Evolutionary conservation across 23 tunicate species (phyloP), one percentile per base, ranked within the genome.

Genomic region (Pegea sp.): DNA sequence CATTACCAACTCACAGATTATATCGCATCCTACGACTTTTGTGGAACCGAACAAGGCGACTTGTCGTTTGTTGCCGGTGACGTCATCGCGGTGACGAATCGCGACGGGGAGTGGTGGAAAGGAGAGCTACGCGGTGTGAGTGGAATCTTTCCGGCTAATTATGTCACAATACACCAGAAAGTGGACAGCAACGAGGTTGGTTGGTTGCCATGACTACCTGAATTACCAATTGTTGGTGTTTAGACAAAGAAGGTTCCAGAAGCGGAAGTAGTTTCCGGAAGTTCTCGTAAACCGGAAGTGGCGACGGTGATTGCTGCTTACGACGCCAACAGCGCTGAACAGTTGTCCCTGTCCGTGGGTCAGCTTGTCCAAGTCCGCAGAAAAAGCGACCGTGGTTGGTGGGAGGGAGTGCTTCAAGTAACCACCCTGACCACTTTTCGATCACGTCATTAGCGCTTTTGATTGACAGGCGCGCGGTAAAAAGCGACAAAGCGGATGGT

Each of bases 61-160:
- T 61, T 84, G 32, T 28, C 69, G 26, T 84, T 84, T 42, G 58
- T 59, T 48, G 71, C 66, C 6, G 95, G 76, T 63, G 95, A 84
- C 57, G 62, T 84, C 29, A 74, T 84, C n/a, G 46, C 34, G 13
- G 93, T 71, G 34, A 72, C 76, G 3, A 34, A 62, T 19, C 64
- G 22, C 58, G 84, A 84, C 46, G 95, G 95, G 0, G 95, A 84
- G 60, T 84, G 95, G 95, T 84, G 95, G 95, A 84, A 74, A 1
- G 95, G 95, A 42, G 56, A 68, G 3, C 31, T 84, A 22, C 55
- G 57, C 2, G 71, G 71, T 25, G 51, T 62, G 43, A 54, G 64
- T 24, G 95, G 95, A 13, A 84, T 84, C 20, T 84, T 84, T 58
- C 95, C 95, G 8, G 95, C 84, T 25, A 84, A 74, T 51, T 84